Evolutionary conservation across 2,113 vertebrate species (phyloP).

Genomic region (Zapornia atra): DNA sequence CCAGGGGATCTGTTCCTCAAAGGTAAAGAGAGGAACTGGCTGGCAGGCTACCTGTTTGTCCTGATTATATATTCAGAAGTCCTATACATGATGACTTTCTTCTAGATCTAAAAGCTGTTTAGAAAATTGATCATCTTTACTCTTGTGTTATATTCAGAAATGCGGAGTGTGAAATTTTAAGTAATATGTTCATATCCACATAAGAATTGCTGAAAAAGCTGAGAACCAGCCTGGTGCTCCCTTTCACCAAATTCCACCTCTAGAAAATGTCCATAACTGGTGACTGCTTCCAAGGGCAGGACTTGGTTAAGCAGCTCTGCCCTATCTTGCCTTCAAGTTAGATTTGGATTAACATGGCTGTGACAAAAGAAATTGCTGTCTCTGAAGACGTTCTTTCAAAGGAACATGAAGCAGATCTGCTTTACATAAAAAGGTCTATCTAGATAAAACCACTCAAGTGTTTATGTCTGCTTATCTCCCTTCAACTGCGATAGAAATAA

Average conservation of each 20-base stretch:
- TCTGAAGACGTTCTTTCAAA: background rate
- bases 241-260: background rate
- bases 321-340: background rate
- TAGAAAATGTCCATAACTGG: background rate
- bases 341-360: background rate
- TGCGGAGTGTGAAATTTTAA: background rate
- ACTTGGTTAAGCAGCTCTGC: background rate
- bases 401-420: background rate
- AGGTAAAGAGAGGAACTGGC: background rate
- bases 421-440: background rate
- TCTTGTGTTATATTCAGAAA: background rate
- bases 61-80: background rate
- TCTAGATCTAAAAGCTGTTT: background rate
- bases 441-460: background rate
- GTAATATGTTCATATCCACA: background rate
- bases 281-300: background rate
- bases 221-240: background rate
- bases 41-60: background rate
- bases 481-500: background rate
- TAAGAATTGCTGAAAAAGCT: background rate
- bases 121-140: background rate
- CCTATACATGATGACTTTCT: background rate
- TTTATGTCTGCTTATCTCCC: background rate
- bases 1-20: too few relatives aligned
- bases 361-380: background rate